A percentile compares a stretch with the other conserved stretches of the same genome.
phyloP scores from a whole-genome alignment of 2,113 vertebrate genomes.

The Tetraodon nigroviridis region DNA sequence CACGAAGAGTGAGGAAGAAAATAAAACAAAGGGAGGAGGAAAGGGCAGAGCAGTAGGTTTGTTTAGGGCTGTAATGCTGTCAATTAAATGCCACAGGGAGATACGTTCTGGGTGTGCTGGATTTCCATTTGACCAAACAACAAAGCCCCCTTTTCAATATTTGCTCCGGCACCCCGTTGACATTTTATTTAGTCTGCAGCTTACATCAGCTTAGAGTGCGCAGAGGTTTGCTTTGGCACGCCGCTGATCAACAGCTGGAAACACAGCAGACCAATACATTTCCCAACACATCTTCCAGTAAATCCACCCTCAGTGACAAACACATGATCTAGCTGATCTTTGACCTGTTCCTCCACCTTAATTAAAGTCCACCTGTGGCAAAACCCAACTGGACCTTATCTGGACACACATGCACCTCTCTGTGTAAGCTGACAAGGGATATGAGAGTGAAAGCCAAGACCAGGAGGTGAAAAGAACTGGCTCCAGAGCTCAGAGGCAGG shows the following conservation, averaged over 20 bases:
- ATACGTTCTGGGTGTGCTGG: constrained; percentile 16
- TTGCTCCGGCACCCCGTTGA: constrained; percentile 28
- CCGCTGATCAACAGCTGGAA: constrained; percentile 22
- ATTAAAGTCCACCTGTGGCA: no score
- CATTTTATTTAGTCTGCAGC: constrained; percentile 47
- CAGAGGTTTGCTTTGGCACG: constrained; percentile 25
- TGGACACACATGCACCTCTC: no score
- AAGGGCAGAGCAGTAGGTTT: constrained; percentile 7
- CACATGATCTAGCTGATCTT: not conserved
- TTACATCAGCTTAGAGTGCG: constrained; percentile 7
- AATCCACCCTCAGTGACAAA: not conserved
- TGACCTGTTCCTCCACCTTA: no score
- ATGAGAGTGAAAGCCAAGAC: no score
- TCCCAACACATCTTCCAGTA: not conserved
- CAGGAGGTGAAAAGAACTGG: no score
- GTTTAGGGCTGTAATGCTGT: constrained; percentile 22
- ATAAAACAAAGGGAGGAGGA: not conserved
- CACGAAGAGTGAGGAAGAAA: not conserved
- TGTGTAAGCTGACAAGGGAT: no score
- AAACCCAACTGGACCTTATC: constrained; percentile 5
- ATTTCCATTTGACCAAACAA: constrained; percentile 25
- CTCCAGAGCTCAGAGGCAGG: no score
- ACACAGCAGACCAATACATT: not conserved
- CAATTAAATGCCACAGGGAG: constrained; percentile 33
- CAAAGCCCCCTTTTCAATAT: constrained; percentile 20